Conservation (phyloP, 2,797 vertebrate species). For the Acipenser oxyrinchus region DNA sequence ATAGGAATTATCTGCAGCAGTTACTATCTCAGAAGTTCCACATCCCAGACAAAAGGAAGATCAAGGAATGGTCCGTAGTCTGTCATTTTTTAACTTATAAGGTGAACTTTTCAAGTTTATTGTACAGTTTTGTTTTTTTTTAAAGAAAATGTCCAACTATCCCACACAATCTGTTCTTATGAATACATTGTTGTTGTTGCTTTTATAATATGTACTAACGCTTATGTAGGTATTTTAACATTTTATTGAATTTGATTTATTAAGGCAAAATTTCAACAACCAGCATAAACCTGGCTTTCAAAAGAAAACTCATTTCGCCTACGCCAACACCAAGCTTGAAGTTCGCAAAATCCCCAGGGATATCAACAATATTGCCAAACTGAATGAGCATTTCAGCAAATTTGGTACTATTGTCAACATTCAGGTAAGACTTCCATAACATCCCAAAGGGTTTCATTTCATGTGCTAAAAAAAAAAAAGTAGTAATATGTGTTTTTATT, state of each 20-base stretch:
- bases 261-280: constrained; percentile 77
- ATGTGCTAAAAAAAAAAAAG: too few relatives aligned
- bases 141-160: not conserved
- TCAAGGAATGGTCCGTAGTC: not conserved
- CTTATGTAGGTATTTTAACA: constrained; percentile 14
- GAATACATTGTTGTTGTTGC: not conserved
- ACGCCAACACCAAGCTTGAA: constrained; percentile 90
- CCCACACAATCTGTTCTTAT: not conserved
- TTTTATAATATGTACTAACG: not conserved
- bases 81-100: not conserved
- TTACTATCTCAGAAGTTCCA: too few relatives aligned
- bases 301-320: constrained; percentile 75
- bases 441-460: not conserved
- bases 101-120: too few relatives aligned
- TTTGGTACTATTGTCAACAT: constrained; percentile 97
- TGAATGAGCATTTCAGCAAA: constrained; percentile 97
- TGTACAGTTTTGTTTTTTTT: not conserved
- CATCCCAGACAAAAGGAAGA: too few relatives aligned
- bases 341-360: constrained; percentile 90
- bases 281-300: constrained; percentile 80
- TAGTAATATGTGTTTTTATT: not conserved
- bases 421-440: constrained; percentile 60
- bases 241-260: constrained; percentile 20
- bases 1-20: too few relatives aligned
- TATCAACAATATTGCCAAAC: constrained; percentile 90